A percentile compares a stretch with the other conserved stretches of the same genome.
phyloP scores from a whole-genome alignment of 2,113 vertebrate species.

The Dinomys branickii region DNA sequence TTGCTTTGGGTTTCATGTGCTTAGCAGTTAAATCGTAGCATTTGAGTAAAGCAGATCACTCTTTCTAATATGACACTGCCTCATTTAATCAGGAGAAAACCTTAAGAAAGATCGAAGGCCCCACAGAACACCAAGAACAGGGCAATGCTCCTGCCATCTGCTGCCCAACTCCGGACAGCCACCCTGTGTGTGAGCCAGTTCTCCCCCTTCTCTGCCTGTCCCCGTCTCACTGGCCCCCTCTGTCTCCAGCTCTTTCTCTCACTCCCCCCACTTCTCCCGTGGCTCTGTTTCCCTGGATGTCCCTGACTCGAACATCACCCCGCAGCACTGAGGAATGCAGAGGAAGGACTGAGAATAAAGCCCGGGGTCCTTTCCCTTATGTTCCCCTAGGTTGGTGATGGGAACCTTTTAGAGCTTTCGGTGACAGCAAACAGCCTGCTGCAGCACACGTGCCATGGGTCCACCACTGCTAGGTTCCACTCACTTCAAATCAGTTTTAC shows the following conservation, averaged over 20 bases:
- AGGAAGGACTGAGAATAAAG: not conserved
- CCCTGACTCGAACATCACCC: not conserved
- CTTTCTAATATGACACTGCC: not conserved
- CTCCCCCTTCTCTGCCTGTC: not conserved
- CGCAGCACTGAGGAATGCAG: not conserved
- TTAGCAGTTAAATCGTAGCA: not conserved
- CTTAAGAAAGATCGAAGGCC: not conserved
- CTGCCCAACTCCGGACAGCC: fast-evolving
- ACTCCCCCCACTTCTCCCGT: not conserved
- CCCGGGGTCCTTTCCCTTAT: not conserved
- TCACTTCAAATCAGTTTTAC: not conserved
- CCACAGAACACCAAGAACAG: not conserved
- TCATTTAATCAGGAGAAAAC: not conserved
- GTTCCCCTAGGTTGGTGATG: not conserved
- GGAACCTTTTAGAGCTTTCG: not conserved
- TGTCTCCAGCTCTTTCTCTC: no score
- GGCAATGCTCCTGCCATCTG: not conserved
- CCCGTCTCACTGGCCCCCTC: no score
- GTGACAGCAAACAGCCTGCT: not conserved
- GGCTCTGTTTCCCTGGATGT: not conserved
- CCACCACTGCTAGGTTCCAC: not conserved
- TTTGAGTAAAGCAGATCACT: not conserved
- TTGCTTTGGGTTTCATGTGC: not conserved
- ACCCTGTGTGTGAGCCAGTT: not conserved
- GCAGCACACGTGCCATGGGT: not conserved